Conservation (phyloP, 2,888 invertebrate species). For the Lydus trimaculatus region DNA sequence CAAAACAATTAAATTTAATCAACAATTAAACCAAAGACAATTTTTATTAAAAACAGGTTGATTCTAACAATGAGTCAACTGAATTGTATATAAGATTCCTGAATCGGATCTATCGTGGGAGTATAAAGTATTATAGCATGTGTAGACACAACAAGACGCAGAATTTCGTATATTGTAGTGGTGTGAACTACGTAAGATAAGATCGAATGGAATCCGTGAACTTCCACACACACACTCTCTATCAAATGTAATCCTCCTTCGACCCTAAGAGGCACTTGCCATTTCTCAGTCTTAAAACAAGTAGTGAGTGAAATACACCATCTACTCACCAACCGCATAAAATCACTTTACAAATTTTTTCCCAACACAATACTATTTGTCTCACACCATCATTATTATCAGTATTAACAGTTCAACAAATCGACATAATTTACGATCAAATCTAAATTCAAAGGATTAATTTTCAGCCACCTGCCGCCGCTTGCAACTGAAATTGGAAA, state of each 20-base stretch:
- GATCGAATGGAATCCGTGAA: slow-evolving; percentile 48
- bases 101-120: slow-evolving; percentile 56
- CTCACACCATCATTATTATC: too few relatives aligned
- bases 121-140: slow-evolving; percentile 55
- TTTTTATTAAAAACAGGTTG: neutral
- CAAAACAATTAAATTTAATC: neutral
- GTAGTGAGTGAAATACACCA: neutral
- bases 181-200: slow-evolving; percentile 35
- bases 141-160: slow-evolving; percentile 54
- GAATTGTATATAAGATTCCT: slow-evolving; percentile 42
- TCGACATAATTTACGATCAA: too few relatives aligned
- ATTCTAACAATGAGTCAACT: neutral
- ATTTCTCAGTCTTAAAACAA: slow-evolving; percentile 51
- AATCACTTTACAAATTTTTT: slow-evolving; percentile 31
- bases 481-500: too few relatives aligned
- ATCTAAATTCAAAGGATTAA: too few relatives aligned
- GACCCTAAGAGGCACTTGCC: slow-evolving; percentile 55
- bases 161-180: slow-evolving; percentile 41
- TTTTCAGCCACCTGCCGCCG: too few relatives aligned
- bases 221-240: slow-evolving; percentile 48
- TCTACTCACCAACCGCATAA: slow-evolving; percentile 5
- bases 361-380: neutral
- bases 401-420: too few relatives aligned
- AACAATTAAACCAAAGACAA: neutral
- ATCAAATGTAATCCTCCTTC: slow-evolving; percentile 53